Conservation (phyloP, 37 sponge, comb jelly and placozoan species). For the Eunapius fragilis region DNA sequence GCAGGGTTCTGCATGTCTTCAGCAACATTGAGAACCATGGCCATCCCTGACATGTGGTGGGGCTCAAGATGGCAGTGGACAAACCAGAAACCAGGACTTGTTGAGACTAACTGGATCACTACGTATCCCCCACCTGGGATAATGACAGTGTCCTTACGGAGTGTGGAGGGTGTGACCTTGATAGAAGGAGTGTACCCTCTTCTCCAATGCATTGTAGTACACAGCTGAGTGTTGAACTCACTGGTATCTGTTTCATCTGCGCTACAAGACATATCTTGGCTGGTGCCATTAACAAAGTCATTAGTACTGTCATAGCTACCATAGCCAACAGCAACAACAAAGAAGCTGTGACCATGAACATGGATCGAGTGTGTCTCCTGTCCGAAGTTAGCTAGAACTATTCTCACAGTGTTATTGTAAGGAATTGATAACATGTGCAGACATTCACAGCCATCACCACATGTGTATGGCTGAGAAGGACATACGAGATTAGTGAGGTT, state of each 20-base stretch:
- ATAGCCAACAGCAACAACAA: conserved; percentile 71
- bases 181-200: not conserved
- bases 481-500: not conserved
- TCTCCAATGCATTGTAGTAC: conserved; percentile 23
- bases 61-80: conserved; percentile 90
- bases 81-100: conserved; percentile 95
- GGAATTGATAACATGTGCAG: conserved; percentile 15
- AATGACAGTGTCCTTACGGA: conserved; percentile 83
- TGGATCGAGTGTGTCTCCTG: conserved; percentile 64
- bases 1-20: not conserved
- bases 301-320: conserved; percentile 42
- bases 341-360: conserved; percentile 75
- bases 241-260: conserved; percentile 14
- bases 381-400: conserved; percentile 31
- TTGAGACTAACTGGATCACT: conserved; percentile 70
- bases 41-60: conserved; percentile 86
- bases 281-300: conserved; percentile 8
- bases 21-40: conserved; percentile 60
- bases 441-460: conserved; percentile 24
- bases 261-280: conserved; percentile 1
- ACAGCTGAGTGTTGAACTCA: not conserved
- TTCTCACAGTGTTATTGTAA: conserved; percentile 16
- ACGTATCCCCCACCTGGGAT: conserved; percentile 89
- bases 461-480: not conserved
- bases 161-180: not conserved